Evolutionary conservation across 2,113 vertebrate species (phyloP).

Genomic region (Ciconia maguari): DNA sequence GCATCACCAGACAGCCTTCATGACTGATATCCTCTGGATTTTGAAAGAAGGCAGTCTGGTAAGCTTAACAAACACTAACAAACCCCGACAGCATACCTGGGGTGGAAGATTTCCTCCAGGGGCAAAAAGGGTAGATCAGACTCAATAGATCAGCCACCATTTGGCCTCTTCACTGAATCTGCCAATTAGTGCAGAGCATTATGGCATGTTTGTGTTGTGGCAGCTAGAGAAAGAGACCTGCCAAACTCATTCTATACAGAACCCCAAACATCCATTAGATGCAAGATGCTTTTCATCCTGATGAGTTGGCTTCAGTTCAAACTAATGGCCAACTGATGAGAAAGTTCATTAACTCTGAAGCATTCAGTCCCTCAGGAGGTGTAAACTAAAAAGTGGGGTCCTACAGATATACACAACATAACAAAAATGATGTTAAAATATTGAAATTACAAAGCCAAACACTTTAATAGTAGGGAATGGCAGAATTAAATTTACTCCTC

Average conservation of each 20-base stretch:
- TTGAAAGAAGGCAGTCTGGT: neutral
- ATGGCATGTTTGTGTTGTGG: conserved; percentile 59
- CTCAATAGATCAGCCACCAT: conserved; percentile 50
- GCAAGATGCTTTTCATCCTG: conserved; percentile 65
- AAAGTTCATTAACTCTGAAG: conserved; percentile 67
- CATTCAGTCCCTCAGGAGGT: conserved; percentile 44
- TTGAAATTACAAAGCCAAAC: conserved; percentile 50
- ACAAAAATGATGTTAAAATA: conserved; percentile 53
- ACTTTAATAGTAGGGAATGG: neutral
- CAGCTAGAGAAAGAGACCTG: conserved; percentile 57
- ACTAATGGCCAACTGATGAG: conserved; percentile 57
- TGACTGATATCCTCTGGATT: neutral
- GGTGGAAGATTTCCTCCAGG: conserved; percentile 48
- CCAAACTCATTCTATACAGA: conserved; percentile 67
- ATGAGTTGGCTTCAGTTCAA: conserved; percentile 64
- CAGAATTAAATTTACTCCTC: conserved; percentile 34
- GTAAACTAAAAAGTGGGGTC: conserved; percentile 64
- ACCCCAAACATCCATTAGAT: conserved; percentile 62
- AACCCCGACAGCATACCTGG: neutral
- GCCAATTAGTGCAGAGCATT: conserved; percentile 55
- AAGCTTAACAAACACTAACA: conserved; percentile 26
- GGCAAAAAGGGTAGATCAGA: conserved; percentile 32
- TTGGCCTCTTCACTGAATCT: conserved; percentile 56
- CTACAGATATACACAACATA: conserved; percentile 40
- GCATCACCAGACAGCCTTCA: neutral